Evolutionary conservation across 2,113 vertebrate genomes (phyloP).

Genomic region (Pithys albifrons): DNA sequence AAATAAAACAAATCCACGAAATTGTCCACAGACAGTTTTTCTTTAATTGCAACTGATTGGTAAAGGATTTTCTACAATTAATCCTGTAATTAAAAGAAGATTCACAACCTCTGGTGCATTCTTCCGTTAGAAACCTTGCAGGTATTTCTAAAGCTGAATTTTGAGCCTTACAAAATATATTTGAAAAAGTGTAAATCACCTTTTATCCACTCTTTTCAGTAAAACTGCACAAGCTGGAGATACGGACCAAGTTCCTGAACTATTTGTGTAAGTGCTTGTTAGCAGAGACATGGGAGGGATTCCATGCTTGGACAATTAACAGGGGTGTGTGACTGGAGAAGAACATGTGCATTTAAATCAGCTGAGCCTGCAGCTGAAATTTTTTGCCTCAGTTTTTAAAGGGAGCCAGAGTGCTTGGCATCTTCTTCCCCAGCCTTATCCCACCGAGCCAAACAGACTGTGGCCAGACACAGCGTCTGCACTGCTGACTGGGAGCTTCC

Average conservation of each 20-base stretch:
- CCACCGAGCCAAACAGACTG: not conserved
- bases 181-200: not conserved
- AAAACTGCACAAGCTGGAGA: not conserved
- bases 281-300: not conserved
- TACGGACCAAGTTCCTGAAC: not conserved
- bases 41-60: slow-evolving; percentile 28
- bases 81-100: slow-evolving; percentile 14
- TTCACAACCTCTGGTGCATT: not conserved
- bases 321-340: not conserved
- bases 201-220: not conserved
- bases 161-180: not conserved
- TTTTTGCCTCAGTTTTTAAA: not conserved
- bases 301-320: not conserved
- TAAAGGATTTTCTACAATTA: slow-evolving; percentile 14
- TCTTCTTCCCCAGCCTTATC: not conserved
- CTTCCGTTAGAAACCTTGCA: not conserved
- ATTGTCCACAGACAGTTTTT: not conserved
- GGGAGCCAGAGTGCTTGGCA: slow-evolving; percentile 1
- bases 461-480: slow-evolving; percentile 19
- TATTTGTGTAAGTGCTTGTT: not conserved
- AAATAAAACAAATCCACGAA: not conserved
- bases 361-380: not conserved
- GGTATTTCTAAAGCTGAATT: not conserved
- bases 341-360: not conserved
- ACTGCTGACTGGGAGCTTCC: not conserved